Evolutionary conservation across 2,888 invertebrate genomes (phyloP), one percentile per base, ranked within the genome.

Genomic region (Athetis lepigone): DNA sequence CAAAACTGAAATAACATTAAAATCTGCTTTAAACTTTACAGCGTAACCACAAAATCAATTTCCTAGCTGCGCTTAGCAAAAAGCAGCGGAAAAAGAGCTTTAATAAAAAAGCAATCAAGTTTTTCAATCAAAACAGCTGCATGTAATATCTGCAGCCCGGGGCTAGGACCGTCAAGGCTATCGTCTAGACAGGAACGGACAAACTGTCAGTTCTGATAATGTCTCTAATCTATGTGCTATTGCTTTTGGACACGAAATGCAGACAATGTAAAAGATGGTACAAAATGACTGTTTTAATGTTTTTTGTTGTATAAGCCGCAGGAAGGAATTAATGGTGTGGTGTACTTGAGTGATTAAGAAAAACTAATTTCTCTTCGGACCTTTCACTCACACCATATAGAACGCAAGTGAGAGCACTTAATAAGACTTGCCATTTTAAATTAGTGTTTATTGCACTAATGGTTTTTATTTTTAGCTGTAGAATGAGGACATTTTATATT

Each of bases 51-150:
- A 65, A 58, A 63, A 75, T 61, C 66, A 62, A 65, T 72, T 71
- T 65, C 29, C 59, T 47, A 64, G 45, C 47, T 18, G 21, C 21
- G 33, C 42, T 70, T 51, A 55, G 54, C 18, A 76, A 67, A 60
- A 47, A 61, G 16, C 42, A 63, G 39, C 43, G 54, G 50, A 65
- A 59, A 72, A 69, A 64, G 47, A 61, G 62, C 46, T 61, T 67
- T 62, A 56, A 63, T 78, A 65, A 63, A 78, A 76, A 77, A 70
- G 66, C 70, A 70, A 76, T 77, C 61, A 54, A 63, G 70, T 71
- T 77, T 77, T 76, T 70, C 70, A 76, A 75, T 80, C 70, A 67
- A 73, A 70, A 69, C 69, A 59, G 72, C 70, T 75, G 77, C 67
- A 73, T 67, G 70, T 69, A 75, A 75, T 79, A 77, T 79, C 57